phyloP scores from a whole-genome alignment of 2,797 vertebrate species.

The Rhinoraja longicauda region DNA sequence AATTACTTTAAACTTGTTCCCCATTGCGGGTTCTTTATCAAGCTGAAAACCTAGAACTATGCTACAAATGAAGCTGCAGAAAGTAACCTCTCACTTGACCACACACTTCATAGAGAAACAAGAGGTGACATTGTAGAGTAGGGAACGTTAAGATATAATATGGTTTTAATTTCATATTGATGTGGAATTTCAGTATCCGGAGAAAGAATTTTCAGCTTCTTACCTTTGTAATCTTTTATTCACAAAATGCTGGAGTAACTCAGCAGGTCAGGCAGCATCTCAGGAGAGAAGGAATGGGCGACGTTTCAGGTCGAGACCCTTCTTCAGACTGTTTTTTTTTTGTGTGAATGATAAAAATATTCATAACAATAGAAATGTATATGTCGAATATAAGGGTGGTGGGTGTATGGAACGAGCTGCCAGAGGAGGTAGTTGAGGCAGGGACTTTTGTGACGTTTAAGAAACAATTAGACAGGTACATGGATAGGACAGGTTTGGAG shows the following conservation, averaged over 20 bases:
- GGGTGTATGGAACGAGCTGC: too few relatives aligned
- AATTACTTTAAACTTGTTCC: conserved; percentile 52
- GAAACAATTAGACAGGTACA: too few relatives aligned
- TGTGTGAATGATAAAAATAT: not conserved
- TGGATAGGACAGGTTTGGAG: too few relatives aligned
- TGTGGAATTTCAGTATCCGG: not conserved
- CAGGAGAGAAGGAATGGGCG: too few relatives aligned
- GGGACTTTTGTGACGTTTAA: too few relatives aligned
- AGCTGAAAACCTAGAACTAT: conserved; percentile 49
- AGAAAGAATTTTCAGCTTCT: not conserved
- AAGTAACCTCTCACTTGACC: conserved; percentile 43
- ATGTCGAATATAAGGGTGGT: not conserved
- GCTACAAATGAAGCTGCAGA: conserved; percentile 43
- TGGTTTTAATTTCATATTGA: not conserved
- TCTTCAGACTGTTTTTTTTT: too few relatives aligned
- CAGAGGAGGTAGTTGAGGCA: too few relatives aligned
- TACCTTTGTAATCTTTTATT: not conserved
- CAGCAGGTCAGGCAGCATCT: too few relatives aligned
- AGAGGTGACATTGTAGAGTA: not conserved
- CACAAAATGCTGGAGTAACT: too few relatives aligned
- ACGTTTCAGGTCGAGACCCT: too few relatives aligned
- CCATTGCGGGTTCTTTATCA: conserved; percentile 50
- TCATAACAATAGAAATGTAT: not conserved
- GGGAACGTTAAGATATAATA: not conserved
- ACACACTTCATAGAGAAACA: not conserved